phyloP scores from a whole-genome alignment of 1,140 invertebrate genomes.

The Dreissena rostriformis region DNA sequence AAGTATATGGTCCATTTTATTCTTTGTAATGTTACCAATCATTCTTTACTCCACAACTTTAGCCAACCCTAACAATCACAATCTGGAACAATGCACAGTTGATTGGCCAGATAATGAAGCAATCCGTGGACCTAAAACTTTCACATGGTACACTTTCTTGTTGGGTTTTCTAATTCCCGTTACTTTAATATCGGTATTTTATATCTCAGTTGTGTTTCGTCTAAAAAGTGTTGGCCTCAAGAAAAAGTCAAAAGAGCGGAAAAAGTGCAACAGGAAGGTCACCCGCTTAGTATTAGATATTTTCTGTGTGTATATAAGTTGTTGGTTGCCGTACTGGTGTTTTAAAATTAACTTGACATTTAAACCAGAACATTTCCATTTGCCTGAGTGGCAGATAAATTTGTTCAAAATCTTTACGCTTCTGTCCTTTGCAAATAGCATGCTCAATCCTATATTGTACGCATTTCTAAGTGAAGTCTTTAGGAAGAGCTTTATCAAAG shows the following conservation, averaged over 20 bases:
- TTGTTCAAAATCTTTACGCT: conserved; percentile 76
- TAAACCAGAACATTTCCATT: background rate
- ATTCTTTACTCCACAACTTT: conserved; percentile 91
- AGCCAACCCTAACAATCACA: conserved; percentile 55
- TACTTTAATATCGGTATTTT: conserved; percentile 96
- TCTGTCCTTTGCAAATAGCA: conserved; percentile 83
- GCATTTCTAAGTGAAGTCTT: conserved; percentile 92
- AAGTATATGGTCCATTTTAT: conserved; percentile 82
- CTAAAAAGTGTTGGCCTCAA: conserved; percentile 83
- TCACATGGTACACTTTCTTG: conserved; percentile 91
- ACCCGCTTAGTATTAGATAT: conserved; percentile 97
- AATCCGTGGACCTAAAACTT: conserved; percentile 77
- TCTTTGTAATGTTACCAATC: conserved; percentile 89
- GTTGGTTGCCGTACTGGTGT: conserved; percentile 98
- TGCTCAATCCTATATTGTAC: conserved; percentile 90
- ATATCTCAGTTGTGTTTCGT: conserved; percentile 95
- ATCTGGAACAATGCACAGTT: conserved; percentile 71
- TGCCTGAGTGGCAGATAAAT: conserved; percentile 65
- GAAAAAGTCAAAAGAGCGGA: conserved; percentile 93
- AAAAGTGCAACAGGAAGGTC: conserved; percentile 94
- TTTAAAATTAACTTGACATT: conserved; percentile 83
- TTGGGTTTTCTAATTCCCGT: conserved; percentile 96
- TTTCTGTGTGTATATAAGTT: conserved; percentile 97
- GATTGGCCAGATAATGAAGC: conserved; percentile 74
- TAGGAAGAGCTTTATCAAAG: conserved; percentile 89